Base-by-base conservation (phyloP, 2,797 vertebrate genomes). In the Molothrus ater region DNA sequence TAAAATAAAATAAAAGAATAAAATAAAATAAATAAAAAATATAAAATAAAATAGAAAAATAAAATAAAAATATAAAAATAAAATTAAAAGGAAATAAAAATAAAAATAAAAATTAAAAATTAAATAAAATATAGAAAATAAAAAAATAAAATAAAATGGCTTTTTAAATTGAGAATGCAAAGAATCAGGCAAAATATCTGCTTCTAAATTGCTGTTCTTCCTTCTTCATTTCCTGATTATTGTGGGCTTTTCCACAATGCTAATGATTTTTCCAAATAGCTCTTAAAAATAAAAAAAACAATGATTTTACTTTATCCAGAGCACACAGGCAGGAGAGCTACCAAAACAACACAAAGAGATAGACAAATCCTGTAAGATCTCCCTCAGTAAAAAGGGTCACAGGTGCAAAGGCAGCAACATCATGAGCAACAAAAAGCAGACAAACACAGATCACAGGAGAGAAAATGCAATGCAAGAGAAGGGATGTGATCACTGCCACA, bases 171-270 rank as follows among this genome's bases (percentile, higher is more conserved):
- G 8, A 75, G 36, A 94, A 68, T 68, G 22, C 42, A 47, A 57
- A 22, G 24, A 91, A 89, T 28, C 21, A 57, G 48, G 42, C 32
- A 91, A 84, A 79, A 54, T 92, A 79, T 16, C 45, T 86, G 45
- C 38, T 72, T 79, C 29, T 26, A 59, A 72, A 72, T 48, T 69
- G 6, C 68, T 68, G 21, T 22, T 96, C 50, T 80, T 92, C 68
- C 75, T 36, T 36, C 36, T 93, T 74, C 38, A 75, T 92, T 96
- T 96, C 86, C 90, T 93, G 42, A 15, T 53, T 80, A 74, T 43
- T 65, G 47, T 22, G 81, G 51, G 31, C 13, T 93, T 94, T 80
- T 88, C 57, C 71, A 68, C 48, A 71, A 22, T 10, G 28, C 7
- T 80, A 89, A 90, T 59, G 18, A 20, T 80, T 20, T 86, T 91